Conservation (phyloP, 1,140 invertebrate species). For the Zaprionus vittiger region DNA sequence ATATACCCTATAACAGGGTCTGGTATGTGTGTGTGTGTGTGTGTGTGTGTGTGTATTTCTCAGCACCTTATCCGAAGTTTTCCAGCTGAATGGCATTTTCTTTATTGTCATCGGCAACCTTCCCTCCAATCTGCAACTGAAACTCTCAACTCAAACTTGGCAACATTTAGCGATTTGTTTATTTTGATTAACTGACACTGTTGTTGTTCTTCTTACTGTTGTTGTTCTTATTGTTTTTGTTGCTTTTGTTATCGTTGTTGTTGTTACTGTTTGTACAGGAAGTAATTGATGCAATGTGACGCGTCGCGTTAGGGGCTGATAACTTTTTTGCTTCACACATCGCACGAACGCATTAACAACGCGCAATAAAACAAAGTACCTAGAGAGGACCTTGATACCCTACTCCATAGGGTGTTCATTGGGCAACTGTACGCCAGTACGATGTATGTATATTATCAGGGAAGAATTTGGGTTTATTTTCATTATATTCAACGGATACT, state of each 20-base stretch:
- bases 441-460: too few relatives aligned
- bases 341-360: not conserved
- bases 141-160: slow-evolving; percentile 17
- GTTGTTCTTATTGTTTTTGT: not conserved
- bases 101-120: slow-evolving; percentile 41
- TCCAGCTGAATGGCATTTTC: slow-evolving; percentile 55
- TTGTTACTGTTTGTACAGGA: slow-evolving; percentile 12
- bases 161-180: slow-evolving; percentile 48
- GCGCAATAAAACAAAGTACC: slow-evolving; percentile 22
- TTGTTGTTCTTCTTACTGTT: slow-evolving; percentile 17
- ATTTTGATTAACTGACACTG: slow-evolving; percentile 53
- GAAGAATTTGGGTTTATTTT: too few relatives aligned
- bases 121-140: slow-evolving; percentile 7
- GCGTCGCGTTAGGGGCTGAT: slow-evolving; percentile 34
- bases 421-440: not conserved
- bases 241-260: slow-evolving; percentile 16
- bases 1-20: not conserved
- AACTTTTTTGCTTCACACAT: slow-evolving; percentile 23
- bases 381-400: not conserved
- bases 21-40: not conserved
- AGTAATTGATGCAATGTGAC: slow-evolving; percentile 46
- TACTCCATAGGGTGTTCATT: not conserved
- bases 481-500: too few relatives aligned
- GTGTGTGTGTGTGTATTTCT: slow-evolving; percentile 3
- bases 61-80: slow-evolving; percentile 53